A percentile compares a stretch with the other conserved stretches of the same genome.
phyloP scores from a whole-genome alignment of 2,888 invertebrate species.

The Deilephila elpenor region DNA sequence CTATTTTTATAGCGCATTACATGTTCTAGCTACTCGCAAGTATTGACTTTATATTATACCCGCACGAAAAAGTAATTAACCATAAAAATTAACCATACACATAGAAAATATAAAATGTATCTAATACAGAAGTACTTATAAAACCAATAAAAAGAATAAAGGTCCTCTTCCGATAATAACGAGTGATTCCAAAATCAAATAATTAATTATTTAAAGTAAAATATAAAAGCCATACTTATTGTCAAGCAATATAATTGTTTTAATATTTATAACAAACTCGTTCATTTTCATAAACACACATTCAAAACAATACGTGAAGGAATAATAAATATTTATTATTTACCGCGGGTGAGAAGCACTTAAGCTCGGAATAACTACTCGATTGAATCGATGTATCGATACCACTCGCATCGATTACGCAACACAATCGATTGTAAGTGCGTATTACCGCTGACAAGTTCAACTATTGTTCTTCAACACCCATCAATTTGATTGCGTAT shows the following conservation, averaged over 20 bases:
- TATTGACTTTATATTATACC: too few species aligned
- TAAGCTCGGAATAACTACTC: constrained; percentile 16
- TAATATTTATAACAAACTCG: neutral
- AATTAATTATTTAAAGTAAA: neutral
- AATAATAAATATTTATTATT: constrained; percentile 21
- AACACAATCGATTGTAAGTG: constrained; percentile 24
- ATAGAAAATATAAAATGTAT: too few species aligned
- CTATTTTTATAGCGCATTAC: too few species aligned
- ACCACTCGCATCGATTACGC: constrained; percentile 21
- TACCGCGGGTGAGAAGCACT: neutral
- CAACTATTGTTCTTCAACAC: constrained; percentile 17
- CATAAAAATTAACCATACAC: too few species aligned
- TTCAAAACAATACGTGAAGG: constrained; percentile 23
- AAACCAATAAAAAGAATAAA: neutral
- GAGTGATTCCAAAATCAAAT: neutral
- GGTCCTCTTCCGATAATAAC: neutral
- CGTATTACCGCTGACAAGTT: constrained; percentile 21
- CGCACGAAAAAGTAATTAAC: too few species aligned
- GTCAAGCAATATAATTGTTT: neutral
- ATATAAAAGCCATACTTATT: neutral
- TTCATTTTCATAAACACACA: constrained; percentile 8
- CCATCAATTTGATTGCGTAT: constrained; percentile 26
- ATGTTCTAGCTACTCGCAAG: too few species aligned
- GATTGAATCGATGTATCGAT: constrained; percentile 20
- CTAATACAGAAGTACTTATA: too few species aligned